These are phyloP conservation scores for Corbicula japonica DNA, from an alignment of 2,888 invertebrate species.

Conservation along the genomic window DNA sequence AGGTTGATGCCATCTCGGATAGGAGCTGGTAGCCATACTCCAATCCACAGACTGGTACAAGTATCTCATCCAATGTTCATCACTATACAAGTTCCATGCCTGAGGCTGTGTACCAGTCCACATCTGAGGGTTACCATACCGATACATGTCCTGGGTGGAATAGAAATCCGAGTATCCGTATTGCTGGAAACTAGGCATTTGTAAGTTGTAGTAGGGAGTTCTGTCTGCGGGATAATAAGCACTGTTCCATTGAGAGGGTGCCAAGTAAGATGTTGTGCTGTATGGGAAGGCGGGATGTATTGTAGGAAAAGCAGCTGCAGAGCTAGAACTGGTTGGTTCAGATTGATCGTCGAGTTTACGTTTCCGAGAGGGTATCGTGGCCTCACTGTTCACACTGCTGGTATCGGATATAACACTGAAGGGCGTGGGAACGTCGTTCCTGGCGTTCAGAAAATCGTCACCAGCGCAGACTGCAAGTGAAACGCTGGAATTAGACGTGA, in stretches of 20 bases:
- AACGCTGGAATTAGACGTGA: no score
- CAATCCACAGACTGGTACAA: slow-evolving; percentile 8
- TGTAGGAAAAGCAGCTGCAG: no score
- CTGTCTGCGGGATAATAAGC: no score
- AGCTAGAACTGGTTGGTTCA: no score
- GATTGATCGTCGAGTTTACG: slow-evolving; percentile 11
- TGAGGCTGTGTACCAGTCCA: background rate
- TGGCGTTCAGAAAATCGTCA: slow-evolving; percentile 24
- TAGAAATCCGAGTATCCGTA: no score
- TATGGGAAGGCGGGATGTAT: no score
- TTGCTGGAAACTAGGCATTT: no score
- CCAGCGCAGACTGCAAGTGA: background rate
- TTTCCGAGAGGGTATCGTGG: slow-evolving; percentile 10
- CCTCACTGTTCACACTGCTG: background rate
- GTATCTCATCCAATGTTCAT: slow-evolving; percentile 7
- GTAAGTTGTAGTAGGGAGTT: no score
- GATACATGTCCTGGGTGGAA: no score
- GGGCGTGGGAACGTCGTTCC: slow-evolving; percentile 27
- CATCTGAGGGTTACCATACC: no score
- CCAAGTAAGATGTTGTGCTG: no score
- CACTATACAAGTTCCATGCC: background rate
- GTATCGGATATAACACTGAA: background rate
- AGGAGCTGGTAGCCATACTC: slow-evolving; percentile 2
- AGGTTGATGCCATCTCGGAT: background rate
- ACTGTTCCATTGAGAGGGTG: no score